phyloP scores from a whole-genome alignment of 92 coral and sea anemone species.

The Porites rus region DNA sequence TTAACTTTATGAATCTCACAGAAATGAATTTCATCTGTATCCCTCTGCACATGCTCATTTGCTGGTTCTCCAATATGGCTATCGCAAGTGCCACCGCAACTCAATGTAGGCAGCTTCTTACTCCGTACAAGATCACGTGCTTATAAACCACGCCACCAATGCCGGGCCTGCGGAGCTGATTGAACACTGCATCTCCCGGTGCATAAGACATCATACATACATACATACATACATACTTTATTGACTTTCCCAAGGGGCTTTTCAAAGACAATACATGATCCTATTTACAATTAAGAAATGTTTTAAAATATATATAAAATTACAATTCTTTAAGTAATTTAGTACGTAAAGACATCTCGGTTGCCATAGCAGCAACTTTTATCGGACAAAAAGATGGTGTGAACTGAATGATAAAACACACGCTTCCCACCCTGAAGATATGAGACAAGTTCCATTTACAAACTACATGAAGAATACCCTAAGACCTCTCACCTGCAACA shows the following conservation, averaged over 20 bases:
- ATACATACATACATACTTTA: too few species aligned
- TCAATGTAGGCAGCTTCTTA: background rate
- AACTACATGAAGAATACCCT: slow-evolving; percentile 18
- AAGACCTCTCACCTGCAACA: slow-evolving; percentile 10
- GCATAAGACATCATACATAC: slow-evolving; percentile 23
- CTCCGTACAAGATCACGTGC: slow-evolving; percentile 11
- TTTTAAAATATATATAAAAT: too few species aligned
- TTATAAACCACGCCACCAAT: slow-evolving; percentile 12
- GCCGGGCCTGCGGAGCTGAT: background rate
- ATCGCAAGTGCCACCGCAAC: background rate
- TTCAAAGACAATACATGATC: too few species aligned
- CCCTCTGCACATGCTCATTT: background rate
- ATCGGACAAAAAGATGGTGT: slow-evolving; percentile 1
- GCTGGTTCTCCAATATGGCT: background rate
- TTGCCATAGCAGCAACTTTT: slow-evolving; percentile 33
- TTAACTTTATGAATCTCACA: background rate
- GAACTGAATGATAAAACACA: slow-evolving; percentile 28
- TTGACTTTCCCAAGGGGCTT: too few species aligned
- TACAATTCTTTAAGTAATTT: too few species aligned
- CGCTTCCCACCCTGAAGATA: slow-evolving; percentile 22
- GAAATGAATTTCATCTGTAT: background rate
- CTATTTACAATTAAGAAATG: too few species aligned
- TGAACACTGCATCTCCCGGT: background rate
- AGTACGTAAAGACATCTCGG: slow-evolving; percentile 10
- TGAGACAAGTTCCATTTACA: slow-evolving; percentile 1